These are phyloP conservation scores for Mermis nigrescens DNA, from an alignment of 2,888 invertebrate genomes.

Conservation along the genomic window DNA sequence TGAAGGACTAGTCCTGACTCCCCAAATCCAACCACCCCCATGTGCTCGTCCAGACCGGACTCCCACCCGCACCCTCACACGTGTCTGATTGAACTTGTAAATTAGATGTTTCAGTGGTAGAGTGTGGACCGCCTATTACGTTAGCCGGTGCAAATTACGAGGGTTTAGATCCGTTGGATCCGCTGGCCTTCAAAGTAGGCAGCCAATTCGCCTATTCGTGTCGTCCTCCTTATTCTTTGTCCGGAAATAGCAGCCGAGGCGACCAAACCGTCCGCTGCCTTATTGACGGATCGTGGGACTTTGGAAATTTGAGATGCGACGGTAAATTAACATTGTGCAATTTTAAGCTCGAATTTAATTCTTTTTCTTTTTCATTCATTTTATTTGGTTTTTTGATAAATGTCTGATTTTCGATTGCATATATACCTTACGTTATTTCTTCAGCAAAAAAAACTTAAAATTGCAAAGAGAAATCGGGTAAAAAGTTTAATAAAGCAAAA, in stretches of 20 bases:
- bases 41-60: too few species aligned
- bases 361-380: not conserved
- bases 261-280: conserved; percentile 66
- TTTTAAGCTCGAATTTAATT: not conserved
- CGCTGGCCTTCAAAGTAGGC: conserved; percentile 50
- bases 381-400: too few species aligned
- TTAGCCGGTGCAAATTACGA: conserved; percentile 80
- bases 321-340: conserved; percentile 33
- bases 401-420: too few species aligned
- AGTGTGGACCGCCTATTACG: conserved; percentile 73
- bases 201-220: conserved; percentile 88
- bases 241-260: conserved; percentile 71
- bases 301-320: conserved; percentile 81
- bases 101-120: conserved; percentile 46
- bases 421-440: too few species aligned
- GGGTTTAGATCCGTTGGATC: conserved; percentile 53
- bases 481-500: too few species aligned
- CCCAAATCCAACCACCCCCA: too few species aligned
- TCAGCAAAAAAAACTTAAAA: too few species aligned
- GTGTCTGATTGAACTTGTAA: too few species aligned
- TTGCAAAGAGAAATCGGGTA: too few species aligned
- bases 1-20: too few species aligned
- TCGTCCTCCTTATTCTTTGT: conserved; percentile 68
- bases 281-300: conserved; percentile 85
- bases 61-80: too few species aligned